Percentiles rank a stretch among this genome's conserved stretches.
These are phyloP conservation scores for Pristionchus japonicus DNA, from an alignment of 2,888 invertebrate species.

Conservation along the genomic window DNA sequence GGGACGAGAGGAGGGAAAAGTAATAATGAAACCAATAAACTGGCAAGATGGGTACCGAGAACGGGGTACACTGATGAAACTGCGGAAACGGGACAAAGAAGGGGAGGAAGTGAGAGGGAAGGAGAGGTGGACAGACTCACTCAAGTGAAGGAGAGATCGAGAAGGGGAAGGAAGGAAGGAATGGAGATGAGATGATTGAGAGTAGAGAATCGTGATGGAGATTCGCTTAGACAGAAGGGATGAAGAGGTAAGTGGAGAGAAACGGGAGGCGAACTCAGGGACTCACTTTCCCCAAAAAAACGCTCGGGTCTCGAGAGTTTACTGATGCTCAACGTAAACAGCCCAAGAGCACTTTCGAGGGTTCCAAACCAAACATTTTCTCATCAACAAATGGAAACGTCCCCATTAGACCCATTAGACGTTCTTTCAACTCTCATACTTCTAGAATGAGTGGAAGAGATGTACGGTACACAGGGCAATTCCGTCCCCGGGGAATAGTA, in stretches of 20 bases:
- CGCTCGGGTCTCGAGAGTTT: no score
- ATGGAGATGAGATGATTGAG: neutral
- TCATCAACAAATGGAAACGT: no score
- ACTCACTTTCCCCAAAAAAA: no score
- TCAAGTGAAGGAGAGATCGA: neutral
- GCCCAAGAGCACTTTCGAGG: no score
- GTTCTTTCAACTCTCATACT: no score
- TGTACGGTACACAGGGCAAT: no score
- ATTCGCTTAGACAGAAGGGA: neutral
- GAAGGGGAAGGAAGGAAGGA: neutral
- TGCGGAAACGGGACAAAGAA: neutral
- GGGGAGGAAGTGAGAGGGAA: neutral
- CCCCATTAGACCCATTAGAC: no score
- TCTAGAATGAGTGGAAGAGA: no score
- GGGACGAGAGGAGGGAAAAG: neutral
- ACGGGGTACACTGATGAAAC: neutral
- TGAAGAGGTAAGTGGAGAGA: neutral
- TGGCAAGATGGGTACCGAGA: neutral
- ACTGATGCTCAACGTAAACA: no score
- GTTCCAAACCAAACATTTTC: no score
- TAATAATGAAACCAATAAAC: neutral
- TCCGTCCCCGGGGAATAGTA: no score
- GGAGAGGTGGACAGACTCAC: neutral
- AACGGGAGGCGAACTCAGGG: neutral
- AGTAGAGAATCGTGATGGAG: neutral